Evolutionary conservation across 1,140 invertebrate species (phyloP).

Genomic region (Antheraea mylitta): DNA sequence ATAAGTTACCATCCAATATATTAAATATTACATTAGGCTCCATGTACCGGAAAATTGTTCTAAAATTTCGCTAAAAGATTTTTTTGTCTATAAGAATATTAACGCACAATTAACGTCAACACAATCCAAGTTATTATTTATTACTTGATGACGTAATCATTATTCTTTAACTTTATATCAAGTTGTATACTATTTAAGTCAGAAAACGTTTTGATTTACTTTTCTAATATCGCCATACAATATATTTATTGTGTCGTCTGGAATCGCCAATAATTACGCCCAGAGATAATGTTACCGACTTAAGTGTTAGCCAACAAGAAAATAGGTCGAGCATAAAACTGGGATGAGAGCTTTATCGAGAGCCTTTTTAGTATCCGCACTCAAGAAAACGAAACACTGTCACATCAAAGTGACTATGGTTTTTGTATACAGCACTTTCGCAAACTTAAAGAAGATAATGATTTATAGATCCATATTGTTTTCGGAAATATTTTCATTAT

Average conservation of each 20-base stretch:
- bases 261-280: slow-evolving; percentile 19
- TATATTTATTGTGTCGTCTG: neutral
- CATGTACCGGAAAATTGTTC: no score
- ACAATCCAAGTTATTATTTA: no score
- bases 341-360: slow-evolving; percentile 12
- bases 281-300: slow-evolving; percentile 22
- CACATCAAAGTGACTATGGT: neutral
- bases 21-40: no score
- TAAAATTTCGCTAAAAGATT: no score
- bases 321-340: slow-evolving; percentile 24
- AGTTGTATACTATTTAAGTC: no score
- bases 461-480: no score
- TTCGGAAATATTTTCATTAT: no score
- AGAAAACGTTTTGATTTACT: neutral
- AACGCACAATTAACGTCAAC: no score
- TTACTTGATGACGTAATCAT: no score
- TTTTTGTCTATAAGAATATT: no score
- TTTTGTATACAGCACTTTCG: neutral
- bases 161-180: no score
- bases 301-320: slow-evolving; percentile 26
- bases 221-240: neutral
- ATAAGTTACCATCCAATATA: no score
- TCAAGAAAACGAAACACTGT: slow-evolving; percentile 17
- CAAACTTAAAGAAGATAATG: neutral
- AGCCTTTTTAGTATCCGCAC: slow-evolving; percentile 16